Conservation (phyloP, 2,797 vertebrate genomes). For the Dendrocincla tyrannina region DNA sequence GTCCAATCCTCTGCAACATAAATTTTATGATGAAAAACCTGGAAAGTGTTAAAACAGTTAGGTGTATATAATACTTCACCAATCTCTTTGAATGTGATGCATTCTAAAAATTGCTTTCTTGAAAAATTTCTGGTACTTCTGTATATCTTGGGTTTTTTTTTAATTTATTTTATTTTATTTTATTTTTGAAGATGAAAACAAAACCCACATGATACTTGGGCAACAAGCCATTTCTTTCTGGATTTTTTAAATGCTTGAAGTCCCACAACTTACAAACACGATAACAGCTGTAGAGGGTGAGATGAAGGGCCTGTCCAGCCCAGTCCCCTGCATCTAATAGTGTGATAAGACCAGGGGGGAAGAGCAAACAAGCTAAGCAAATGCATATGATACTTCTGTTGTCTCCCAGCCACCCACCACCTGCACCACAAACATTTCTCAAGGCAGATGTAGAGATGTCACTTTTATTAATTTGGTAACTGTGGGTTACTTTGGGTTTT, state of each 20-base stretch:
- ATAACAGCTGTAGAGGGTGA: slow-evolving; percentile 3
- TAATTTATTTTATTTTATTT: background rate
- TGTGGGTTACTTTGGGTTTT: background rate
- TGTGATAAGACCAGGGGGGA: slow-evolving; percentile 1
- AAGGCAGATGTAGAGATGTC: background rate
- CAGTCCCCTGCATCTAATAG: background rate
- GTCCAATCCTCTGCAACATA: background rate
- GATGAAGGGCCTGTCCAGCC: background rate
- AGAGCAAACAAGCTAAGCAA: background rate
- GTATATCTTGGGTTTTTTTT: background rate
- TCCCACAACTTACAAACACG: slow-evolving; percentile 3
- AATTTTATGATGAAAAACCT: background rate
- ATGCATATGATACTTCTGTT: background rate
- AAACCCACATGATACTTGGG: background rate
- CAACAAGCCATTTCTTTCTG: background rate
- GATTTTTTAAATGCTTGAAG: slow-evolving; percentile 17
- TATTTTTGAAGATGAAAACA: slow-evolving; percentile 27
- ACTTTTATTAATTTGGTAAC: background rate
- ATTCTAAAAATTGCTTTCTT: background rate
- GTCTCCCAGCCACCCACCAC: background rate
- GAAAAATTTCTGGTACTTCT: background rate
- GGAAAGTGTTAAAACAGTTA: background rate
- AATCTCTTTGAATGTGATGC: background rate
- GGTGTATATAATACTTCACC: background rate
- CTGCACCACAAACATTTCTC: background rate